Conservation (phyloP, 2,113 vertebrate genomes). For the Phoxinus phoxinus region DNA sequence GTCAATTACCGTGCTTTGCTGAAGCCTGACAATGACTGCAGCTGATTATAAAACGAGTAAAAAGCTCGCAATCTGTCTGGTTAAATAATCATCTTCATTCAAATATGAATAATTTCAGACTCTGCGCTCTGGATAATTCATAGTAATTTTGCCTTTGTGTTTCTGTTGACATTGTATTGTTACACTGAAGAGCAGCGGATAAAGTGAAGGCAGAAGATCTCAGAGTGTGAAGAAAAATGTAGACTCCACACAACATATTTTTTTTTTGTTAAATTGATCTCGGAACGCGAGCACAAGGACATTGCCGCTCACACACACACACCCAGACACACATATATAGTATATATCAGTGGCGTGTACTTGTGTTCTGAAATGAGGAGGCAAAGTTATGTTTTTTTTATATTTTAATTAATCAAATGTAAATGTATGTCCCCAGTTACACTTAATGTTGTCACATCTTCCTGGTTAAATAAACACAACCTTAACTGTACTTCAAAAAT, state of each 20-base stretch:
- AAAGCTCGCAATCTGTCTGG: constrained; percentile 37
- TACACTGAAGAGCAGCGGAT: background rate
- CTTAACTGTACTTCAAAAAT: too few relatives aligned
- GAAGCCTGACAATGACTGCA: constrained; percentile 25
- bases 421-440: too few relatives aligned
- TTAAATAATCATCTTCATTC: constrained; percentile 47
- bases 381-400: too few relatives aligned
- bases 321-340: too few relatives aligned
- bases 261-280: constrained; percentile 1
- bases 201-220: constrained; percentile 22
- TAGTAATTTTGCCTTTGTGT: constrained; percentile 32
- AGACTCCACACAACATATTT: background rate
- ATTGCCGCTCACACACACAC: too few relatives aligned
- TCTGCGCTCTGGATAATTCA: constrained; percentile 11
- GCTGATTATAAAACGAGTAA: constrained; percentile 37
- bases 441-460: too few relatives aligned
- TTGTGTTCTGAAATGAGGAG: too few relatives aligned
- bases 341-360: too few relatives aligned
- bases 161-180: constrained; percentile 34
- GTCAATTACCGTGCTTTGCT: constrained; percentile 22
- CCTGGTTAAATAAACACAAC: too few relatives aligned
- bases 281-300: background rate
- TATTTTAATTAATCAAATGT: too few relatives aligned
- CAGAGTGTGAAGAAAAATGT: background rate
- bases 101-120: constrained; percentile 28